A percentile compares a stretch with the other conserved stretches of the same genome.
Evolutionary conservation across 1,140 invertebrate species (phyloP).

Genomic region (Drosophila sproati): DNA sequence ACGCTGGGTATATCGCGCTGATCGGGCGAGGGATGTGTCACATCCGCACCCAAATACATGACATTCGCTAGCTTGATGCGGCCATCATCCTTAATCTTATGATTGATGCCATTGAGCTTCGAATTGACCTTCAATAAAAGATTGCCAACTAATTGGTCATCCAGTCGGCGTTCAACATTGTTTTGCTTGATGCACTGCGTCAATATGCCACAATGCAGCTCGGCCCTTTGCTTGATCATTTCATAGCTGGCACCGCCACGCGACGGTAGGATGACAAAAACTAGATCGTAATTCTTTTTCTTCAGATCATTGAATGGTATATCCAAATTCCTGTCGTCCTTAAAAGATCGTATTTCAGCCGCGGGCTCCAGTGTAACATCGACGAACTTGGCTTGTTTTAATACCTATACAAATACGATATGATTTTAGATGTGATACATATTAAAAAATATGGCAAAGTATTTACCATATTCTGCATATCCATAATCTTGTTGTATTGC

Average conservation of each 20-base stretch:
- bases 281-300: conserved; percentile 36
- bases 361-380: conserved; percentile 37
- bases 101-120: conserved; percentile 94
- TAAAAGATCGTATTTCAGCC: conserved; percentile 40
- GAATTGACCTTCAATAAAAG: conserved; percentile 93
- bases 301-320: conserved; percentile 52
- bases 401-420: conserved; percentile 8
- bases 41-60: conserved; percentile 94
- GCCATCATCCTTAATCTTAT: conserved; percentile 85
- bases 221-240: conserved; percentile 90
- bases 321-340: conserved; percentile 46
- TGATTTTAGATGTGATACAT: not conserved
- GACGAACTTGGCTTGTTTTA: not conserved
- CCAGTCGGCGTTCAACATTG: conserved; percentile 85
- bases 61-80: conserved; percentile 64
- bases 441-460: not conserved
- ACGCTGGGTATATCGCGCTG: conserved; percentile 90
- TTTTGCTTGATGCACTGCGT: conserved; percentile 92
- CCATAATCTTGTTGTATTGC: conserved; percentile 20
- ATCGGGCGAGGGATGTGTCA: conserved; percentile 93
- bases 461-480: conserved; percentile 30
- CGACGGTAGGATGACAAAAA: conserved; percentile 86
- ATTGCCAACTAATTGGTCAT: conserved; percentile 87
- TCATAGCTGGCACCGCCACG: conserved; percentile 85
- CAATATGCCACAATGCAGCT: conserved; percentile 90